Evolutionary conservation across 53 echinoderm and acorn worm genomes (phyloP), one percentile per base, ranked within the genome.

Genomic region (Zoroaster sp.): DNA sequence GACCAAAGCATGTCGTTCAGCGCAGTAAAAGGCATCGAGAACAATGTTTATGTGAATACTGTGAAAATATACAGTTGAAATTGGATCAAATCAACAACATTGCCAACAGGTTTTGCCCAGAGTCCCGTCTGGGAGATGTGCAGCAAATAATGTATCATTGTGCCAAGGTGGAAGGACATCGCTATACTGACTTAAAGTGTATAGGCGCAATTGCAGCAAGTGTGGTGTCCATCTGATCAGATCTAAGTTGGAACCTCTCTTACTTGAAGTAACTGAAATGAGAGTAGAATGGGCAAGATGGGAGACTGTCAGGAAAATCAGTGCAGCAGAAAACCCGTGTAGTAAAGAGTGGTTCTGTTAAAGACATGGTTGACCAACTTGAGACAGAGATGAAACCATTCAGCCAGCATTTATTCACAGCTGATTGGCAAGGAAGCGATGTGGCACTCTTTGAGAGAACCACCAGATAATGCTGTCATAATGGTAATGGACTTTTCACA

Each of bases 391-490:
- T 68, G 30, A 5, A 72, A 41, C 34, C 37, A 1, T 36, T 72
- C 40, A 41, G 72, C 18, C 40, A 72, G 2, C 72, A 41, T 18
- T 72, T 72, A 40, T 72, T 72, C 18, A 72, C 40, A 17, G 72
- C 72, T 72, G 72, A 72, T 20, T 72, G 72, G 72, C 72, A 20
- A 74, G 43, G 14, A 47, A 10, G 74, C 74, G 43, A 28, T 74
- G 40, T 45, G 23, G 74, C 25, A 21, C 36, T 8, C 40, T 74
- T 74, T 42, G 44, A 45, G 37, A 72, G 35, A 35, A 37, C 14
- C 37, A 14, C 72, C 18, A 5, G 18, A 1, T 40, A 37, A 72
- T 72, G 18, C 85, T 11, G 87, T 77, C 52, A n/a, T 90, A 11
- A 49, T 53, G 38, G 71, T 38, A 18, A 46, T 46, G 74, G 74